Percentiles rank a stretch among this genome's conserved stretches.
These are phyloP conservation scores for Tachina lurida DNA, from an alignment of 2,888 invertebrate species.

Conservation along the genomic window DNA sequence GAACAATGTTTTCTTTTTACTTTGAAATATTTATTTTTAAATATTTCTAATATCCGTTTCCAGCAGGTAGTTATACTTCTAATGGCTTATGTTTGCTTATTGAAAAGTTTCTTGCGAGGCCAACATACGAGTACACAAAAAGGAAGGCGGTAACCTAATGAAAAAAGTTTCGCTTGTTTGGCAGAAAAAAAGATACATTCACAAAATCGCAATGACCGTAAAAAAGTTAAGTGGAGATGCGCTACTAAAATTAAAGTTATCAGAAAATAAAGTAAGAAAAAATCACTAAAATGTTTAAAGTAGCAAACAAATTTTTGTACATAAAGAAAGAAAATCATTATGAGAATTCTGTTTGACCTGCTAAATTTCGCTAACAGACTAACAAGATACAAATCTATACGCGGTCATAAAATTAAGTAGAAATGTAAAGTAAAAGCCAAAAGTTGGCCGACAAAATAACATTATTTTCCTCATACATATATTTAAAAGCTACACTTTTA, in stretches of 20 bases:
- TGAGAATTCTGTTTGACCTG: constrained; percentile 51
- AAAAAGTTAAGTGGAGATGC: constrained; percentile 35
- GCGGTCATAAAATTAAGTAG: constrained; percentile 12
- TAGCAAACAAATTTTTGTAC: constrained; percentile 6
- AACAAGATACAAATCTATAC: constrained; percentile 58
- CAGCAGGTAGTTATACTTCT: neutral
- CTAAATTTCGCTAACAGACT: constrained; percentile 20
- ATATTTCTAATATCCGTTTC: neutral
- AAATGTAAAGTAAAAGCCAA: neutral
- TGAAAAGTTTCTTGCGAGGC: neutral
- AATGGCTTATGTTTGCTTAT: neutral
- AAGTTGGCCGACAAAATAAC: neutral
- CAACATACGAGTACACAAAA: constrained; percentile 3
- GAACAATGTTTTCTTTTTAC: too few species aligned
- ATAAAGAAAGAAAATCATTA: constrained; percentile 17
- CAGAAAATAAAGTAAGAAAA: constrained; percentile 23
- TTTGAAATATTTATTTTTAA: too few species aligned
- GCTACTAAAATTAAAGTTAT: constrained; percentile 53
- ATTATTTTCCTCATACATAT: neutral
- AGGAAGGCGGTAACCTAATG: constrained; percentile 50
- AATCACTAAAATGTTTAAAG: constrained; percentile 1
- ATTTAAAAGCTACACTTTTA: neutral
- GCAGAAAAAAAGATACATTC: constrained; percentile 6
- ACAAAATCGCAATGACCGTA: constrained; percentile 29
- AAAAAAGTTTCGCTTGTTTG: constrained; percentile 16